These are phyloP conservation scores for Pipistrellus kuhlii DNA, from an alignment of 2,797 vertebrate species.

Conservation along the genomic window DNA sequence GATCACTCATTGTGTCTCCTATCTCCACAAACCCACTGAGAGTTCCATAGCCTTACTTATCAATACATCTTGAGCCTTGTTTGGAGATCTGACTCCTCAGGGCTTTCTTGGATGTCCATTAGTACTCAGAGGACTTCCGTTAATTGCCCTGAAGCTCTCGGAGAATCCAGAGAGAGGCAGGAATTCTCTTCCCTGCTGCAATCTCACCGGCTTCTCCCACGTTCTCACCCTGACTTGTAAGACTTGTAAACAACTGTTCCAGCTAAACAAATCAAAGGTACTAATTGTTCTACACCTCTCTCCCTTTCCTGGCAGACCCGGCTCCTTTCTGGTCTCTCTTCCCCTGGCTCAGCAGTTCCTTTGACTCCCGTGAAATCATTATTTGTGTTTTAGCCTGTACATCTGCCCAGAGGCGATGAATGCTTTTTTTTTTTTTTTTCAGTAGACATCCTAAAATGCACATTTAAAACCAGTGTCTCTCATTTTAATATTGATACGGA, in stretches of 20 bases:
- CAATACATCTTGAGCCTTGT: not conserved
- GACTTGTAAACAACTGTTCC: not conserved
- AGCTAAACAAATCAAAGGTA: not conserved
- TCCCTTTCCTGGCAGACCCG: not conserved
- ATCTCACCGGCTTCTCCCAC: not conserved
- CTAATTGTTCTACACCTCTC: not conserved
- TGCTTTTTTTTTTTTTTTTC: conserved; percentile 7
- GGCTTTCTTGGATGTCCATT: not conserved
- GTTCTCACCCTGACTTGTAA: not conserved
- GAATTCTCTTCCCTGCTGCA: not conserved
- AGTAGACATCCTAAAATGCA: conserved; percentile 29
- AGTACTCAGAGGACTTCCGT: not conserved
- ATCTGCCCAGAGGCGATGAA: conserved; percentile 65
- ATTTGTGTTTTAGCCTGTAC: conserved; percentile 58
- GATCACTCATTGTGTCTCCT: too few species aligned
- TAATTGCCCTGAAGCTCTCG: not conserved
- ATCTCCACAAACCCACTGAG: not conserved
- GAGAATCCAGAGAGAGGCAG: not conserved
- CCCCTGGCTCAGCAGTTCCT: not conserved
- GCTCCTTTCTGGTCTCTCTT: not conserved
- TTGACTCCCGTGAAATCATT: conserved; percentile 3
- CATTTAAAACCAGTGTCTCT: conserved; percentile 66
- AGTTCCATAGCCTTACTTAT: not conserved
- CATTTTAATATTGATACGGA: conserved; percentile 53
- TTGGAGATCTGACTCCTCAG: not conserved